These are phyloP conservation scores for Oreortyx pictus DNA, from an alignment of 2,797 vertebrate genomes.

Conservation along the genomic window DNA sequence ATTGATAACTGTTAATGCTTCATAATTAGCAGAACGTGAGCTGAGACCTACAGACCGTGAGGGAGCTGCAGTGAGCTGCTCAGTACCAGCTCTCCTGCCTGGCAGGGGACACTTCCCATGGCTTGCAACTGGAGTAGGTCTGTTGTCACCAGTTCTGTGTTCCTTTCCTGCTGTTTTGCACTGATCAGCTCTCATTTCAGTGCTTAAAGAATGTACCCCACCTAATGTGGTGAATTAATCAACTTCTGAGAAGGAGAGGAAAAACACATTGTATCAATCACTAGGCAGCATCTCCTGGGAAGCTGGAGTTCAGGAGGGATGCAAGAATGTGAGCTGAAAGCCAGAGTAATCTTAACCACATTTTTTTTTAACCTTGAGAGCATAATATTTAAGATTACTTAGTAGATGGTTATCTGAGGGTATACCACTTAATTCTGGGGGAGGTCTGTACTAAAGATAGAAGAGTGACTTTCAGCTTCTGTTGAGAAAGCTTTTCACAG, in stretches of 20 bases:
- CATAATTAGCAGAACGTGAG: background rate
- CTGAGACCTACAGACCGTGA: background rate
- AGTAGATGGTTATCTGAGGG: background rate
- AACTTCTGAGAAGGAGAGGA: constrained; percentile 3
- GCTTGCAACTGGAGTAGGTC: background rate
- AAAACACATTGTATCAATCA: constrained; percentile 52
- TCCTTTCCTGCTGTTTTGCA: background rate
- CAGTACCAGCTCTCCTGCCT: background rate
- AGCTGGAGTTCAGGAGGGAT: background rate
- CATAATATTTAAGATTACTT: background rate
- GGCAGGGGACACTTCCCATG: background rate
- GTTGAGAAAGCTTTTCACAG: background rate
- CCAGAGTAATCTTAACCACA: constrained; percentile 2
- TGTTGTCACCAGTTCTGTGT: background rate
- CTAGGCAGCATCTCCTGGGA: background rate
- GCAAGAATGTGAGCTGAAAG: constrained; percentile 43
- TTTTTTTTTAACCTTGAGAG: background rate
- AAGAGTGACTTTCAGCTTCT: background rate
- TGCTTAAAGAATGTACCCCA: constrained; percentile 32
- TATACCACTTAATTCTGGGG: background rate
- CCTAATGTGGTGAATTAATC: constrained; percentile 36
- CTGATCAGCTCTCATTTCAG: constrained; percentile 20
- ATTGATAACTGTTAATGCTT: background rate
- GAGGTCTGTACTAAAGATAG: background rate
- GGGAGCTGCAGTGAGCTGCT: background rate